phyloP scores from a whole-genome alignment of 2,888 invertebrate genomes.

The Agapostemon virescens region DNA sequence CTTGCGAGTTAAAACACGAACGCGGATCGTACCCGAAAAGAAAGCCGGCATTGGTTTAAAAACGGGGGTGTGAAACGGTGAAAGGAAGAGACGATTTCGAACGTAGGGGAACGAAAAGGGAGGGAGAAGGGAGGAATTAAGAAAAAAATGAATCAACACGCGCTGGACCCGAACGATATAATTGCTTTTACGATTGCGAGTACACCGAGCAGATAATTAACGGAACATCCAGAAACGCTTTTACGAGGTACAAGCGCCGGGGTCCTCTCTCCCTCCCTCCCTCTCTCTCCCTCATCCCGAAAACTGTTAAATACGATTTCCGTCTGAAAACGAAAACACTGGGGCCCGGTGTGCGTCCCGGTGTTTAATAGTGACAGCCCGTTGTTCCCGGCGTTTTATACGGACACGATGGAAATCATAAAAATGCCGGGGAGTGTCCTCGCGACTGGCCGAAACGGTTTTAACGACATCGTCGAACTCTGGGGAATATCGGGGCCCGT shows the following conservation, averaged over 20 bases:
- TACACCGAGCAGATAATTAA: slow-evolving; percentile 21
- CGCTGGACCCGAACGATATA: slow-evolving; percentile 9
- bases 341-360: neutral
- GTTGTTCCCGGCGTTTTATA: slow-evolving; percentile 44
- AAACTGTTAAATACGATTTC: slow-evolving; percentile 38
- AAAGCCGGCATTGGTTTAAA: neutral
- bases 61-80: too few relatives aligned
- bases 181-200: slow-evolving; percentile 27
- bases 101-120: neutral
- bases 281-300: neutral
- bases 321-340: slow-evolving; percentile 11
- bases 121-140: neutral
- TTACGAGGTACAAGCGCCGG: slow-evolving; percentile 28
- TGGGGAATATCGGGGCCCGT: slow-evolving; percentile 3
- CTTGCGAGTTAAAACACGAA: slow-evolving; percentile 25
- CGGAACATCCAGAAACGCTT: slow-evolving; percentile 31
- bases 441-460: slow-evolving; percentile 58
- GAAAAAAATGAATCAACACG: neutral
- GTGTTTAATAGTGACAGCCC: slow-evolving; percentile 37
- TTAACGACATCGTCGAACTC: slow-evolving; percentile 60
- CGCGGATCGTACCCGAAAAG: neutral
- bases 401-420: slow-evolving; percentile 50
- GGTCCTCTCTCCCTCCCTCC: neutral
- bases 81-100: too few relatives aligned
- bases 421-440: slow-evolving; percentile 50